Conservation (phyloP, 2,113 vertebrate species). For the Elgaria multicarinata region DNA sequence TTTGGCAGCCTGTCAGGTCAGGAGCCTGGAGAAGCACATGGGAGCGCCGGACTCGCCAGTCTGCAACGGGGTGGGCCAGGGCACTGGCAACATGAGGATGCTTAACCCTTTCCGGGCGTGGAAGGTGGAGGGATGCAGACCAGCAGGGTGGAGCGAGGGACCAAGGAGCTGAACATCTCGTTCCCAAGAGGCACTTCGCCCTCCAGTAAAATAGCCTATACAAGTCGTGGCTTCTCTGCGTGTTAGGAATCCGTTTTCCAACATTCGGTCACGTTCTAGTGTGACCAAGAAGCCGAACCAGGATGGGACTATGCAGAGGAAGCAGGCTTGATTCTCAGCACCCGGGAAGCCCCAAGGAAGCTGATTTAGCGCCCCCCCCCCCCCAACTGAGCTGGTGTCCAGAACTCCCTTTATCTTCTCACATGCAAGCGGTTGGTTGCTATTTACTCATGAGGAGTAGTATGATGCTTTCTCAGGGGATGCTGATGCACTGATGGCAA, state of each 20-base stretch:
- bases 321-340: neutral
- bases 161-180: neutral
- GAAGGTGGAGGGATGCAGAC: neutral
- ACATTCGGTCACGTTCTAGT: neutral
- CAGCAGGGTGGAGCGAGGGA: neutral
- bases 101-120: neutral
- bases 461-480: neutral
- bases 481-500: neutral
- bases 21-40: conserved; percentile 40
- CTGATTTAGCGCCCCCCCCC: too few relatives aligned
- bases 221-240: too few relatives aligned
- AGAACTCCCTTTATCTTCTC: neutral
- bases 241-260: too few relatives aligned
- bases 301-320: neutral
- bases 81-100: conserved; percentile 7
- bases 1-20: conserved; percentile 38
- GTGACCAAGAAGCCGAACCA: neutral
- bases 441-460: neutral
- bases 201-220: neutral
- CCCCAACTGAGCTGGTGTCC: too few relatives aligned
- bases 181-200: neutral
- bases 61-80: neutral
- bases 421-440: neutral
- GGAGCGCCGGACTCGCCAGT: conserved; percentile 19
- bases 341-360: neutral